Conservation (phyloP, 2,113 vertebrate species). For the Cricetomys ansorgei region DNA sequence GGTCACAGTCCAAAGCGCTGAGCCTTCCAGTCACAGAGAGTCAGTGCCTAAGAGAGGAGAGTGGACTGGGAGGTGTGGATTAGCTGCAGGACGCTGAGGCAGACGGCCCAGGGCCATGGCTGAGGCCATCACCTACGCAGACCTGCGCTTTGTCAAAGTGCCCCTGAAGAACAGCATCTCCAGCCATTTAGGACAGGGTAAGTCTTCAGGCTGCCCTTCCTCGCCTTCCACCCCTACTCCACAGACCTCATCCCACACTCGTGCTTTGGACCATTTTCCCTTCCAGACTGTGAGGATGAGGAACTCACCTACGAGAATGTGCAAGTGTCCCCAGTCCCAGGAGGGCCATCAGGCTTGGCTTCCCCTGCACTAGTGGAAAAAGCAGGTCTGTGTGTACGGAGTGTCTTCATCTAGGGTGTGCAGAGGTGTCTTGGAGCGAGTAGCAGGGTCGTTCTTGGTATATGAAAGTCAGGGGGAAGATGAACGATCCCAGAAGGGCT, state of each 20-base stretch:
- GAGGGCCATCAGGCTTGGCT: neutral
- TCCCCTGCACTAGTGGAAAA: slow-evolving; percentile 1
- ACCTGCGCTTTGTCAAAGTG: slow-evolving; percentile 78
- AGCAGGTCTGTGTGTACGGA: slow-evolving; percentile 34
- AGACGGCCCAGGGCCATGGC: slow-evolving; percentile 70
- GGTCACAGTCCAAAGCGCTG: neutral
- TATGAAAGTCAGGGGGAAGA: neutral
- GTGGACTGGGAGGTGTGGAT: neutral
- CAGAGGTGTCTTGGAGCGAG: neutral
- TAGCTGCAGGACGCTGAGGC: neutral
- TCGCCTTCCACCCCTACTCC: too few species aligned
- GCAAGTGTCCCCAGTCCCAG: slow-evolving; percentile 50
- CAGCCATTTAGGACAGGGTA: slow-evolving; percentile 38
- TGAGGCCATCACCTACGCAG: slow-evolving; percentile 79
- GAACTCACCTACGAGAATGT: slow-evolving; percentile 82
- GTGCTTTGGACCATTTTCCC: neutral
- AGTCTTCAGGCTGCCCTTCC: neutral
- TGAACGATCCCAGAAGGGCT: neutral
- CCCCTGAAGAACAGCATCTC: slow-evolving; percentile 68
- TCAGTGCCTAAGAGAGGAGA: neutral
- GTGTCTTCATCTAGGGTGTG: neutral
- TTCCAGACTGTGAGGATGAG: slow-evolving; percentile 66
- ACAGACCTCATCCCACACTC: neutral
- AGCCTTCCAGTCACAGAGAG: neutral
- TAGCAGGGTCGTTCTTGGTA: neutral